These are phyloP conservation scores for Stigmatopora argus DNA, from an alignment of 2,113 vertebrate genomes.

Conservation along the genomic window DNA sequence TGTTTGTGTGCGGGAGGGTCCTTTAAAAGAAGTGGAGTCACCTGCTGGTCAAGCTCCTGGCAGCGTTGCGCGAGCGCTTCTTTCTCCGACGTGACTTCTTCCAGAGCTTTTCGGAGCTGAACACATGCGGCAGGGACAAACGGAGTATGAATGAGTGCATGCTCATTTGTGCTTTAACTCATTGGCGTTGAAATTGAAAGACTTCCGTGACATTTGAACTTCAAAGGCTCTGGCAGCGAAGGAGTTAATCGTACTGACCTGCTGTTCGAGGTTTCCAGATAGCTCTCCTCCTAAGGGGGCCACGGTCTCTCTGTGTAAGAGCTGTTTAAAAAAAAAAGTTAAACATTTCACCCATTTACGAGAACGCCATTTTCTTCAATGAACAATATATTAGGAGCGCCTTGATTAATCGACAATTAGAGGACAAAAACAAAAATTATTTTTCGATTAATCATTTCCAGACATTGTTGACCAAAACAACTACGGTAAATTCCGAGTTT, in stretches of 20 bases:
- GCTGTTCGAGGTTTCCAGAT: slow-evolving; percentile 80
- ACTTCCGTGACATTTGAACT: too few species aligned
- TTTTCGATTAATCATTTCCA: too few species aligned
- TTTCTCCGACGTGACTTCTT: slow-evolving; percentile 83
- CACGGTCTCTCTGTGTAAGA: slow-evolving; percentile 84
- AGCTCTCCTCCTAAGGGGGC: slow-evolving; percentile 69
- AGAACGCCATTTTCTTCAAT: neutral
- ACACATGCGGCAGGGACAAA: slow-evolving; percentile 12
- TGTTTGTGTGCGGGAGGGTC: neutral
- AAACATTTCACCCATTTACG: neutral
- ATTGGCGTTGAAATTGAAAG: too few species aligned
- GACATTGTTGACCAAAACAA: too few species aligned
- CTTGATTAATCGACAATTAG: too few species aligned
- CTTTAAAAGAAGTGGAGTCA: slow-evolving; percentile 38
- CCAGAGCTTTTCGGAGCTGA: slow-evolving; percentile 84
- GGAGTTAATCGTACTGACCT: slow-evolving; percentile 68
- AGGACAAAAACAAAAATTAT: too few species aligned
- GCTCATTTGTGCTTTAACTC: neutral
- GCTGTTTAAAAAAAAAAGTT: slow-evolving; percentile 57
- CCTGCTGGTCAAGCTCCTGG: slow-evolving; percentile 91
- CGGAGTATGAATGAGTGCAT: neutral
- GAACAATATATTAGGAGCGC: neutral
- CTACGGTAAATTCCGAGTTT: too few species aligned
- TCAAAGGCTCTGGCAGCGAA: too few species aligned
- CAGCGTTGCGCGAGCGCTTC: slow-evolving; percentile 88